Evolutionary conservation across 1,140 invertebrate species (phyloP).

Genomic region (Platorchestia sp.): DNA sequence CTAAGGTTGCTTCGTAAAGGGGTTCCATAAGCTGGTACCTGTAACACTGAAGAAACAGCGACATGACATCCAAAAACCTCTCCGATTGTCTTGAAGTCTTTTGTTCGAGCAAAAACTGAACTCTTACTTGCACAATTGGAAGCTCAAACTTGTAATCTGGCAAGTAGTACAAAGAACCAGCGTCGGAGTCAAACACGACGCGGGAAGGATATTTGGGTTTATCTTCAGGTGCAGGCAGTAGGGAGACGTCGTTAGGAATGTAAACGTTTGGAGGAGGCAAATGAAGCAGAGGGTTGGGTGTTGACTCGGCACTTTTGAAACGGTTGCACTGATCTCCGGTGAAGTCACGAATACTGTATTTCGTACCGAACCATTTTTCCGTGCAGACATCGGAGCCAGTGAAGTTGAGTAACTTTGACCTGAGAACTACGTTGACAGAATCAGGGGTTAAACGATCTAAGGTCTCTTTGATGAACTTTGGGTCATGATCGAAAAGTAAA

Average conservation of each 20-base stretch:
- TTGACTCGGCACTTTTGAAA: neutral
- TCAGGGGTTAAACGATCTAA: constrained; percentile 20
- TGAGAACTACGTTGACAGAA: constrained; percentile 11
- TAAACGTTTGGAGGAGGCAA: constrained; percentile 20
- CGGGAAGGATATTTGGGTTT: neutral
- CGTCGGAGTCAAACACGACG: neutral
- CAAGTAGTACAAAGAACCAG: constrained; percentile 15
- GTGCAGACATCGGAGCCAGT: neutral
- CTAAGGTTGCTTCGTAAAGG: constrained; percentile 27
- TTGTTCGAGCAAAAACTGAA: neutral
- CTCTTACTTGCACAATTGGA: neutral
- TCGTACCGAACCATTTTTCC: constrained; percentile 25
- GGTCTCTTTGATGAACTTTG: constrained; percentile 21
- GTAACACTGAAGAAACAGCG: constrained; percentile 41
- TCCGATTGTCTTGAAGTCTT: neutral
- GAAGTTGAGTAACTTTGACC: neutral
- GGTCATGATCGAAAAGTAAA: constrained; percentile 7
- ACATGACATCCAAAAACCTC: constrained; percentile 5
- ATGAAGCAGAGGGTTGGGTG: constrained; percentile 1
- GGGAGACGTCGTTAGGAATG: constrained; percentile 12
- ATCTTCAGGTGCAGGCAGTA: neutral
- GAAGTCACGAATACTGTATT: neutral
- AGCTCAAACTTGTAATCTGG: constrained; percentile 39
- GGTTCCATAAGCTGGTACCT: constrained; percentile 29
- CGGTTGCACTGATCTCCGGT: neutral